Base-by-base conservation (phyloP, 2,113 vertebrate genomes). In the Haemorhous mexicanus region DNA sequence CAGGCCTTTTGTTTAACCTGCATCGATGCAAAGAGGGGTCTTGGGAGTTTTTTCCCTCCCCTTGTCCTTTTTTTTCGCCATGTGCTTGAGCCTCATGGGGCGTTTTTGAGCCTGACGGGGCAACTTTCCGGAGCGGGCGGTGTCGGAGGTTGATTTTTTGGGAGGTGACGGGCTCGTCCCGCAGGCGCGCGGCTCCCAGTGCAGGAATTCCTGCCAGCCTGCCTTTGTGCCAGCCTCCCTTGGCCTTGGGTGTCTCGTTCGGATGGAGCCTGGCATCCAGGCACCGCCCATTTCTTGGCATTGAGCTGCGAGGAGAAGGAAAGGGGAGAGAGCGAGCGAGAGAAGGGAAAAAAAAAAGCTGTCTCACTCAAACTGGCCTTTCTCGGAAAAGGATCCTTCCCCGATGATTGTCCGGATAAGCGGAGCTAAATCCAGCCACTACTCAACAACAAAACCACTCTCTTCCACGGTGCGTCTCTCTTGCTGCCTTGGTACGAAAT, bases 231-330 rank as follows among this genome's bases (percentile, higher is more conserved):
- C 96, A 97, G 97, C 97, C 94, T 97, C 92, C 68, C 23, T 94
- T 91, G 96, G 97, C 96, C 97, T 96, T 96, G 94, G 95, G 95
- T 92, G 96, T 96, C 95, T 97, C 88, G 44, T 96, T 97, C 62
- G 32, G 95, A 97, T 96, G 97, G 94, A 97, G 97, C 97, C 96
- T 97, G 97, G 96, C 97, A 97, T 97, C 94, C 92, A 97, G 97
- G 96, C 97, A 97, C 97, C 96, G 96, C 97, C 97, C 97, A 97
- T 97, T 97, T 95, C 97, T 96, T 97, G 96, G 97, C 96, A 75
- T 93, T 90, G 97, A 96, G 95, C 96, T 97, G 95, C 86, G 96
- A 94, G 97, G 96, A 97, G 96, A 96, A 97, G 97, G 96, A 94
- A 97, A 97, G 91, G 93, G 95, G 95, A 96, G 95, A 93, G 94